Base-by-base conservation (phyloP, 2,888 invertebrate species). In the Hirudinaria manillensis region DNA sequence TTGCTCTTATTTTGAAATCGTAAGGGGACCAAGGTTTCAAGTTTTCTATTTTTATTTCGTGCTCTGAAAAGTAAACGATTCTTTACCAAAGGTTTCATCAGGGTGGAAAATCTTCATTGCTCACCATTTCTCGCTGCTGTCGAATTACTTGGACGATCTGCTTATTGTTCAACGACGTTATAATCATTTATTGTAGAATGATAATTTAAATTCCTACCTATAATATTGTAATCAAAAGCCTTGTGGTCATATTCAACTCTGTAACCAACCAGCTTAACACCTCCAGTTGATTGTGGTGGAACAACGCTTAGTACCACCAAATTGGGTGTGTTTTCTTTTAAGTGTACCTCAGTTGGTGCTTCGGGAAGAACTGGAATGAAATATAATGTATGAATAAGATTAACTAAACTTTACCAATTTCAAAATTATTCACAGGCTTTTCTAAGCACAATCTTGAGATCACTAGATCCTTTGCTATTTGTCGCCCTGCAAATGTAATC, bases 221-320 rank as follows among this genome's bases (percentile, higher is more conserved):
- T 36, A 34, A 70, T 71, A 27, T 53, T 38, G 61, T 75, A 76
- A 68, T 79, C 78, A 67, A 71, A 74, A 4, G 75, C 56, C 65
- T 68, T 74, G 36, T 67, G 74, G 45, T 78, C 75, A 29, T 76
- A 80, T 67, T 76, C 77, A 16, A 80, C 77, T 27, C 78, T 61
- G 76, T 80, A 80, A n/a, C 79, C 79, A 53, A 75, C 66, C 29
- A 80, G 66, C 10, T 61, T 56, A 27, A 78, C 75, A 10, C 79
- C 79, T 29, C 80, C 80, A 45, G 76, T 75, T 21, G 75, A 56
- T 24, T 38, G 66, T 2, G 80, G 80, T 0, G 79, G 78, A 16
- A 24, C 56, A 19, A 80, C 78, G 0, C 61, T 51, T 45, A 80
- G 75, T 10, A 74, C 53, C 16, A 80, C 74, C 65, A 76, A 70